Evolutionary conservation across 1,140 invertebrate species (phyloP).

Genomic region (Eurosta solidaginis): DNA sequence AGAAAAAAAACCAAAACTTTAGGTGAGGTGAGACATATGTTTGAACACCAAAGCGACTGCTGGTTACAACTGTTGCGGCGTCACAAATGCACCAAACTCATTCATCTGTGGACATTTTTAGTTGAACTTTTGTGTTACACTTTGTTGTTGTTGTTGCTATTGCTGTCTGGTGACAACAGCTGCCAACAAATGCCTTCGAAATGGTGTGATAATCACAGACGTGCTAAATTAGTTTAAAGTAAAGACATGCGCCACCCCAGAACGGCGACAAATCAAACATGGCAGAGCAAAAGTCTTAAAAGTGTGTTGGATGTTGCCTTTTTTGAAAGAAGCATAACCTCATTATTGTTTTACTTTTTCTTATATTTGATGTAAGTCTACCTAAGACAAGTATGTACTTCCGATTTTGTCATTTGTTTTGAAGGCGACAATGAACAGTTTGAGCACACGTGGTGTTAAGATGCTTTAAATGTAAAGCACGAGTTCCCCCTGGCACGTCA

Average conservation of each 20-base stretch:
- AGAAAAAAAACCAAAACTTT: too few relatives aligned
- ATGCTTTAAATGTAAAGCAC: too few relatives aligned
- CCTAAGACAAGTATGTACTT: too few relatives aligned
- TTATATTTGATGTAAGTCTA: too few relatives aligned
- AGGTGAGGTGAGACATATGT: not conserved
- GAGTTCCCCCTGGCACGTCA: too few relatives aligned
- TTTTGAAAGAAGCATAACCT: too few relatives aligned
- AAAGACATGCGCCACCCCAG: not conserved
- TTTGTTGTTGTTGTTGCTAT: not conserved
- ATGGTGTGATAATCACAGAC: conserved; percentile 25
- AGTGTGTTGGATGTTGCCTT: not conserved
- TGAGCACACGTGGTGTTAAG: too few relatives aligned
- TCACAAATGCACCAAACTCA: not conserved
- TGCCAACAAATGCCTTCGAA: not conserved
- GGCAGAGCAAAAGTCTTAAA: not conserved
- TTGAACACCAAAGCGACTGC: not conserved
- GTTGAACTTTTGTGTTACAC: not conserved
- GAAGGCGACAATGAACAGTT: too few relatives aligned
- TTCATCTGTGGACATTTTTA: not conserved
- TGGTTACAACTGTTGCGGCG: not conserved
- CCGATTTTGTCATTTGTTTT: too few relatives aligned
- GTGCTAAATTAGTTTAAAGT: not conserved
- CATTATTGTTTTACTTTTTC: too few relatives aligned
- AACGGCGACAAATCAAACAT: not conserved
- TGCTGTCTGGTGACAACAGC: not conserved